Percentiles rank a stretch among this genome's conserved stretches.
Conservation (phyloP, 30 jellyfish, hydroid and myxozoan species). For the Rhopilema esculentum region DNA sequence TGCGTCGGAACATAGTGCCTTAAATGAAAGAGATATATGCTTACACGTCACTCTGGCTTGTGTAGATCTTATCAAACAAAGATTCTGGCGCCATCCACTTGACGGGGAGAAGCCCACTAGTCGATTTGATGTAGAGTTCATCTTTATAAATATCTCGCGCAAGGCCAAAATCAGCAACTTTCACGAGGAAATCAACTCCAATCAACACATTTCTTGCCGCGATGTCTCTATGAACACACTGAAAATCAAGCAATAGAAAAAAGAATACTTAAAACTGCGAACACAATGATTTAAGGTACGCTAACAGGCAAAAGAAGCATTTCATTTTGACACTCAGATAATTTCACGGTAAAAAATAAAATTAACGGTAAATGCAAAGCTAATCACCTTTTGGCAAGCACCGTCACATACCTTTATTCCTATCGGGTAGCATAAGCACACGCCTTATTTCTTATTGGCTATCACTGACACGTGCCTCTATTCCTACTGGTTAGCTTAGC, state of each 20-base stretch:
- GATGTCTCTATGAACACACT: slow-evolving; percentile 96
- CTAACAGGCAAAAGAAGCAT: background rate
- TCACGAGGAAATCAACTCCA: slow-evolving; percentile 92
- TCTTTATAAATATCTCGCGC: slow-evolving; percentile 90
- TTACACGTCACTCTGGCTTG: slow-evolving; percentile 96
- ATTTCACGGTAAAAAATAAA: no score
- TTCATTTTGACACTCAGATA: no score
- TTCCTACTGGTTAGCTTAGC: no score
- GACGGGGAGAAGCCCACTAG: slow-evolving; percentile 96
- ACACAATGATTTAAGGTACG: background rate
- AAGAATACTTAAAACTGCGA: background rate
- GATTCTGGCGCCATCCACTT: slow-evolving; percentile 99
- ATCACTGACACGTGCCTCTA: no score
- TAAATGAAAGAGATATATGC: slow-evolving; percentile 38
- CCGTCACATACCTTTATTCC: no score
- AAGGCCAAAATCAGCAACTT: slow-evolving; percentile 94
- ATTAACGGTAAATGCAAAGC: no score
- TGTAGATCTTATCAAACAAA: slow-evolving; percentile 84
- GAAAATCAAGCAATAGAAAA: background rate
- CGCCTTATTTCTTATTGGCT: no score
- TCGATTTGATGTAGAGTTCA: slow-evolving; percentile 82
- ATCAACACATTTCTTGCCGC: slow-evolving; percentile 96
- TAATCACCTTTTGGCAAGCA: no score
- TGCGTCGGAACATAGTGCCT: background rate
- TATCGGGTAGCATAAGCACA: no score